Conservation (phyloP, 2,888 invertebrate genomes). For the Augochlorella aurata region DNA sequence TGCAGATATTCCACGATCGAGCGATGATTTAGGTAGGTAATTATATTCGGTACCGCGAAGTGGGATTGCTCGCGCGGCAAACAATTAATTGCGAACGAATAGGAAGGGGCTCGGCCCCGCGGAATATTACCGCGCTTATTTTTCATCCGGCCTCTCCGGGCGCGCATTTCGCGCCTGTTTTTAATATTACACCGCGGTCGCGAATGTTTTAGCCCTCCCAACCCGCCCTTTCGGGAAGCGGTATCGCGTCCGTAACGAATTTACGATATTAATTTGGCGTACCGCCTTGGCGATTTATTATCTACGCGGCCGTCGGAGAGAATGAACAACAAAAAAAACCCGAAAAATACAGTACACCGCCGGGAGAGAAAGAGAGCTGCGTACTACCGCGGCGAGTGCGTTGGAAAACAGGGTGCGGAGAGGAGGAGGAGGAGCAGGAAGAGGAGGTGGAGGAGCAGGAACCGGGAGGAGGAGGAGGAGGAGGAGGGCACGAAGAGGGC, state of each 20-base stretch:
- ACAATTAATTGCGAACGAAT: conserved; percentile 72
- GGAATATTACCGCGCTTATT: conserved; percentile 72
- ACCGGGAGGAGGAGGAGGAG: background rate
- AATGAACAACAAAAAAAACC: conserved; percentile 24
- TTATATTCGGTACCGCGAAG: conserved; percentile 72
- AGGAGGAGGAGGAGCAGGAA: background rate
- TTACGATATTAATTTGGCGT: conserved; percentile 72
- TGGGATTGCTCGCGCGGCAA: conserved; percentile 72
- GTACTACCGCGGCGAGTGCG: background rate
- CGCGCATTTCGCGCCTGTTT: conserved; percentile 72
- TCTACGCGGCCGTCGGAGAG: conserved; percentile 56
- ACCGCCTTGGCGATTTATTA: conserved; percentile 71
- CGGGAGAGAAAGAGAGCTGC: background rate
- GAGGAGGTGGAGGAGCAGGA: background rate
- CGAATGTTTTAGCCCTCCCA: conserved; percentile 66
- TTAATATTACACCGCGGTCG: conserved; percentile 73
- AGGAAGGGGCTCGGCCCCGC: conserved; percentile 61
- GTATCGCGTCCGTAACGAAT: conserved; percentile 71
- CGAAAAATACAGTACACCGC: conserved; percentile 10
- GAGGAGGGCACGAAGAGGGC: conserved; percentile 6
- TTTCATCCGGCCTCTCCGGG: conserved; percentile 64
- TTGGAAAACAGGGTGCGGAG: conserved; percentile 4
- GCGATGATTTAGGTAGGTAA: conserved; percentile 72
- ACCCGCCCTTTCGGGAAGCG: conserved; percentile 50
- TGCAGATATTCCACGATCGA: conserved; percentile 66